phyloP scores from a whole-genome alignment of 2,797 vertebrate genomes.

The Poliocrania exsul region DNA sequence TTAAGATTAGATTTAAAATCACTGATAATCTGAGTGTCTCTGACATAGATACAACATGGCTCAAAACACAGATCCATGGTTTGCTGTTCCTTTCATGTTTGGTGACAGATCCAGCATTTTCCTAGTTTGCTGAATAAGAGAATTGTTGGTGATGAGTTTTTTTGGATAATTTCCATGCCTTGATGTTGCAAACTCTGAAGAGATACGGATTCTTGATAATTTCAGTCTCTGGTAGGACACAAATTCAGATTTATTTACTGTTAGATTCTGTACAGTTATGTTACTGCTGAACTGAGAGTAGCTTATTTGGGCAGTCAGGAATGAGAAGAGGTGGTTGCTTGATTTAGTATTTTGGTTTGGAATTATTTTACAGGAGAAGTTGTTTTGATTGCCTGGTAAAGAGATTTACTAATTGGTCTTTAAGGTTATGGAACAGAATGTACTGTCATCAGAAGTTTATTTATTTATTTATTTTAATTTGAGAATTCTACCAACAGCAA shows the following conservation, averaged over 20 bases:
- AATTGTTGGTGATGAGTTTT: not conserved
- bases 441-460: not conserved
- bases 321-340: not conserved
- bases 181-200: not conserved
- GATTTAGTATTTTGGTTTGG: conserved; percentile 20
- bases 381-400: not conserved
- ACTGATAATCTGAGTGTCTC: not conserved
- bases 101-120: not conserved
- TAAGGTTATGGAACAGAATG: not conserved
- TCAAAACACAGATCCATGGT: not conserved
- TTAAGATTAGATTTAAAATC: not conserved
- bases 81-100: not conserved
- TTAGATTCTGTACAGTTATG: not conserved
- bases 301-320: not conserved
- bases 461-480: not conserved
- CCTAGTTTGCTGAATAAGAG: not conserved
- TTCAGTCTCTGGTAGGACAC: not conserved
- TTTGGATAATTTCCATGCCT: not conserved
- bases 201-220: not conserved
- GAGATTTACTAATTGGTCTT: not conserved
- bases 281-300: not conserved
- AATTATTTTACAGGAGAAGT: not conserved
- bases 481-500: not conserved
- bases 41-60: not conserved
- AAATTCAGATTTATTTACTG: not conserved